phyloP scores from a whole-genome alignment of 2,113 vertebrate genomes.

The Arvicanthis niloticus region DNA sequence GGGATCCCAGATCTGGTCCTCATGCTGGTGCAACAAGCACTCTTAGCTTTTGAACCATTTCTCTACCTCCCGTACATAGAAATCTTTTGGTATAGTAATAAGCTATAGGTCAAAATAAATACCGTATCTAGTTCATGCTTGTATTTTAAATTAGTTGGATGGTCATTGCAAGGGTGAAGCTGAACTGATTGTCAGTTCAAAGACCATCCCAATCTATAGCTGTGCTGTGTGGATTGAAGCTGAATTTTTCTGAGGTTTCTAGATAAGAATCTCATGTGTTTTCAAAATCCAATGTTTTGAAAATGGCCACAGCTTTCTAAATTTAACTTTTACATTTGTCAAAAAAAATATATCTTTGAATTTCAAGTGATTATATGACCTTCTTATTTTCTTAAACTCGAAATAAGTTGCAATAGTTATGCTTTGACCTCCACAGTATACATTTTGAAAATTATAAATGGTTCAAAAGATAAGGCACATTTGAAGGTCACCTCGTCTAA shows the following conservation, averaged over 20 bases:
- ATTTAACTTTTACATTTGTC: conserved; percentile 43
- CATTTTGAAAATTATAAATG: neutral
- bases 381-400: conserved; percentile 1
- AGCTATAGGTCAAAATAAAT: neutral
- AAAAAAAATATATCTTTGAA: conserved; percentile 34
- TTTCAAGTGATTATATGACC: neutral
- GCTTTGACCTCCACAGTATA: neutral
- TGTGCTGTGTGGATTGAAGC: neutral
- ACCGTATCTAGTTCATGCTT: neutral
- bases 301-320: neutral
- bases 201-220: neutral
- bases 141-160: neutral
- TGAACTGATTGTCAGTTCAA: neutral
- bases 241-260: neutral
- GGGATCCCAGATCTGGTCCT: neutral
- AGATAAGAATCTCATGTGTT: neutral
- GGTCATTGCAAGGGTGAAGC: neutral
- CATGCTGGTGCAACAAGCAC: neutral
- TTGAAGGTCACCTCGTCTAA: neutral
- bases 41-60: neutral
- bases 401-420: neutral
- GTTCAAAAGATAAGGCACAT: neutral
- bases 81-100: neutral
- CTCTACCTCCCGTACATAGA: neutral
- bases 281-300: neutral